Percentiles rank a stretch among this genome's conserved stretches.
Conservation (phyloP, 92 coral and sea anemone genomes). For the Diadumene lineata region DNA sequence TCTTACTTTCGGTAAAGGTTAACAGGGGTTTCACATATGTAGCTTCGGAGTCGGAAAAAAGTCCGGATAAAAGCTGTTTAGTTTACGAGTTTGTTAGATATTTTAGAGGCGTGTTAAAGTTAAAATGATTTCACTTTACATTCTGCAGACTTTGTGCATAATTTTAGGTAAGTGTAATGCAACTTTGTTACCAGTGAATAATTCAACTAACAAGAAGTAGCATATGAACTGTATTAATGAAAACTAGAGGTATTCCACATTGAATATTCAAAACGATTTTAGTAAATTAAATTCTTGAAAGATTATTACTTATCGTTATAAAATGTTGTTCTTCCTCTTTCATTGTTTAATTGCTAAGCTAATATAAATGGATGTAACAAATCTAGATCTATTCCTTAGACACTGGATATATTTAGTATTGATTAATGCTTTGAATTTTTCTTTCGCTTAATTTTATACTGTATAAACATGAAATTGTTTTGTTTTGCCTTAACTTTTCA, state of each 20-base stretch:
- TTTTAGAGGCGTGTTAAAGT: slow-evolving; percentile 2
- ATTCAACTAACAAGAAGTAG: background rate
- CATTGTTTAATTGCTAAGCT: background rate
- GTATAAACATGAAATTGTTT: background rate
- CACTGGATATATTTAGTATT: no score
- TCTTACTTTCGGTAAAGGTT: background rate
- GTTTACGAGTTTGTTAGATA: background rate
- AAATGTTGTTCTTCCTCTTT: background rate
- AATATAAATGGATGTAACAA: no score
- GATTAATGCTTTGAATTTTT: no score
- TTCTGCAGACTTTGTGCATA: background rate
- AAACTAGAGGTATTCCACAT: background rate
- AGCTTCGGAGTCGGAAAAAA: background rate
- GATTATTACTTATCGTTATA: background rate
- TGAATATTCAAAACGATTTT: no score
- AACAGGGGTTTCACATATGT: background rate
- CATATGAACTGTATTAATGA: background rate
- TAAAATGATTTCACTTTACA: slow-evolving; percentile 6
- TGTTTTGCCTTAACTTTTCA: background rate
- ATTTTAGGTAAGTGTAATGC: background rate
- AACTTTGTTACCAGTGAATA: background rate
- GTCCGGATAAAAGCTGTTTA: background rate
- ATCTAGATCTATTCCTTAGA: background rate
- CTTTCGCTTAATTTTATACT: background rate
- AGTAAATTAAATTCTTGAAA: background rate